Evolutionary conservation across 2,888 invertebrate genomes (phyloP).

Genomic region (Heliconius charithonia): DNA sequence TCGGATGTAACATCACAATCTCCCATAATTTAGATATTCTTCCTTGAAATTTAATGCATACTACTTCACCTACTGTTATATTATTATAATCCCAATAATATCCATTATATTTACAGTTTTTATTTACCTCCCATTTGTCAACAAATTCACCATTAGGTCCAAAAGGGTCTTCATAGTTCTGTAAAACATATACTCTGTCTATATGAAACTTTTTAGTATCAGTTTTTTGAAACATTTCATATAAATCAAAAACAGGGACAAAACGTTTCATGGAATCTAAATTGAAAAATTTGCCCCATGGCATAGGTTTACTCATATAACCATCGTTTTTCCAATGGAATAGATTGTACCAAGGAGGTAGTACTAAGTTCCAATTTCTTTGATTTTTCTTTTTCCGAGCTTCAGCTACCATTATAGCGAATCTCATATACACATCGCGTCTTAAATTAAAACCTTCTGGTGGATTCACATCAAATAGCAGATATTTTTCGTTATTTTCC

Average conservation of each 20-base stretch:
- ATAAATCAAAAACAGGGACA: constrained; percentile 93
- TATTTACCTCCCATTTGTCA: constrained; percentile 90
- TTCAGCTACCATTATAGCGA: constrained; percentile 91
- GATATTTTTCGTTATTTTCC: constrained; percentile 81
- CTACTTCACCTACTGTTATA: constrained; percentile 85
- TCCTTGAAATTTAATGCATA: constrained; percentile 94
- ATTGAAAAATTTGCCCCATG: constrained; percentile 95
- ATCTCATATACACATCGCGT: constrained; percentile 97
- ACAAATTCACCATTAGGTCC: constrained; percentile 88
- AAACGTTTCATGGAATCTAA: constrained; percentile 89
- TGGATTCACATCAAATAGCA: constrained; percentile 97
- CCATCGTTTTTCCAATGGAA: constrained; percentile 93
- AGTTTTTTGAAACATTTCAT: constrained; percentile 85
- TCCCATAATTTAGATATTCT: constrained; percentile 85
- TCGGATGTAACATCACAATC: constrained; percentile 77
- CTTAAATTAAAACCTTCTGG: constrained; percentile 98
- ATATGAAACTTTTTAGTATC: constrained; percentile 75
- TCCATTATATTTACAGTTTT: constrained; percentile 79
- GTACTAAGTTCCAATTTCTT: constrained; percentile 86
- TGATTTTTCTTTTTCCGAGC: constrained; percentile 82
- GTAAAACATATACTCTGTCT: constrained; percentile 91
- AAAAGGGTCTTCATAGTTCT: constrained; percentile 94
- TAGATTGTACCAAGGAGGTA: constrained; percentile 96
- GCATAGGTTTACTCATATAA: constrained; percentile 83
- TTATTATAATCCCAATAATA: constrained; percentile 89